Conservation (phyloP, 1,140 invertebrate genomes). For the Archegozetes longisetosus region DNA sequence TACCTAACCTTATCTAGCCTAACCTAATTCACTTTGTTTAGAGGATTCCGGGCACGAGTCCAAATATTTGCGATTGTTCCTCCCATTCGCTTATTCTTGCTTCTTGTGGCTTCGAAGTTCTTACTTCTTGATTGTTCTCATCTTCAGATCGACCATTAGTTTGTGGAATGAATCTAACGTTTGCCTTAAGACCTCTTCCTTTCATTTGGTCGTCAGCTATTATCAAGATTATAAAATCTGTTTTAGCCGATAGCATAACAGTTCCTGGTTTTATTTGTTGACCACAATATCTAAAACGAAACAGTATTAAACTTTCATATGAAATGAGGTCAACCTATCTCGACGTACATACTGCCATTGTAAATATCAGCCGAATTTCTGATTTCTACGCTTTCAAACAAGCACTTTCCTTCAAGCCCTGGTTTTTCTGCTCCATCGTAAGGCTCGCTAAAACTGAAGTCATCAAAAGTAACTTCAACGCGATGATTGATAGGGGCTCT, state of each 20-base stretch:
- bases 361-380: not conserved
- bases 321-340: no score
- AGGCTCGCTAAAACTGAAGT: constrained; percentile 9
- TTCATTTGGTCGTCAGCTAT: not conserved
- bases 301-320: no score
- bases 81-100: not conserved
- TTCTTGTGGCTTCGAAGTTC: not conserved
- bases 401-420: not conserved
- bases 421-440: not conserved
- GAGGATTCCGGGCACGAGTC: no score
- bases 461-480: constrained; percentile 20
- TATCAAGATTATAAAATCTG: not conserved
- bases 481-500: not conserved
- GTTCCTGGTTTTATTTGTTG: not conserved
- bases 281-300: constrained; percentile 2
- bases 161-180: not conserved
- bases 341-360: not conserved
- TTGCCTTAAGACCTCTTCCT: constrained; percentile 1
- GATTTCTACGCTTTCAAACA: constrained; percentile 2
- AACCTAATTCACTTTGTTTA: no score
- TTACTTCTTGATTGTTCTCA: not conserved
- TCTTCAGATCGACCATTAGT: no score
- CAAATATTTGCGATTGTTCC: no score
- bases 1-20: no score
- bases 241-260: not conserved